Base-by-base conservation (phyloP, 1,140 invertebrate genomes). In the Ostrea denselamellosa region DNA sequence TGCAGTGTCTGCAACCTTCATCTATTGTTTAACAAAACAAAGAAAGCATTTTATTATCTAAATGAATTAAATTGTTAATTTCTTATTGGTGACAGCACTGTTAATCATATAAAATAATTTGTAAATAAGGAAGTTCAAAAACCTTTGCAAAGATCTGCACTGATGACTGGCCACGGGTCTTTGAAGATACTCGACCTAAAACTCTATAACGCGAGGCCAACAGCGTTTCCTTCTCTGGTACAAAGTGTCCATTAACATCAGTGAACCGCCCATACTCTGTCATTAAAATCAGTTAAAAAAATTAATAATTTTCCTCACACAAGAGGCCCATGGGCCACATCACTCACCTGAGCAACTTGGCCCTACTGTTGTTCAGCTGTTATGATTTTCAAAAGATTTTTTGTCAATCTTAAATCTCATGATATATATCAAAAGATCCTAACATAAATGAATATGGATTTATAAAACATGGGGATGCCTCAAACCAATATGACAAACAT, bases 191-290 rank as follows among this genome's bases (percentile, higher is more conserved):
- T 0, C 71, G 22, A 54, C 68, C 8, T 5, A 77, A 19, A 2
- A 87, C 51, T 19, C 82, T 71, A 51, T 87, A 87, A n/a, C 86
- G 65, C 12, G 86, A 87, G 7, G 83, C 86, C 83, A 87, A 56
- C 22, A 87, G 17, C 44, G 77, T 85, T 2, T 82, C 34, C 10
- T 83, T 44, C 65, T 28, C 68, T n/a, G 84, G 58, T 2, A 22
- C 25, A 34, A 87, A 87, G 54, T 87, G 86, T 4, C 86, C 86
- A 34, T 85, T 28, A 22, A 71, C 34, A 71, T 87, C 51, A 2
- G 86, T 87, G 54, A 87, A 87, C 17, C 71, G 82, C 17, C 86
- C 86, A 52, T 28, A 53, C 9, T 77, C 86, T 87, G 25, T 62
- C 52, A 83, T 8, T 22, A 56, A 51, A 68, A 10, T 51, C 19